phyloP scores from a whole-genome alignment of 2,797 vertebrate genomes.

The Phataginus tetradactyla region DNA sequence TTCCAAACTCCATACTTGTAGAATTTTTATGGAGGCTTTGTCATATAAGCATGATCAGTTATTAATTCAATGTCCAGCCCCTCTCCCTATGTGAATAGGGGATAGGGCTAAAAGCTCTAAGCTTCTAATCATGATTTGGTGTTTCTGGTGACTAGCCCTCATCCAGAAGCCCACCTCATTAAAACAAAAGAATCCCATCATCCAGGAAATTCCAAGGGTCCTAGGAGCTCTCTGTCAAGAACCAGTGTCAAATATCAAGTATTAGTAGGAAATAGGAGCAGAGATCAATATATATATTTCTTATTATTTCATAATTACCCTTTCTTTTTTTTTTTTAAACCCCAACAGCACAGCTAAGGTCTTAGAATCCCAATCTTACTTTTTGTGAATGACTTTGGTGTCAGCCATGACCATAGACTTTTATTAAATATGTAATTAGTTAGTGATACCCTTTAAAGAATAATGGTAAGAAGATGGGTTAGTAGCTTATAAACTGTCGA shows the following conservation, averaged over 20 bases:
- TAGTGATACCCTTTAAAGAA: not conserved
- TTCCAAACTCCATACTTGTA: not conserved
- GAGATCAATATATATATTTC: not conserved
- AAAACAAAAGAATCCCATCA: not conserved
- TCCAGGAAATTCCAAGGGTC: not conserved
- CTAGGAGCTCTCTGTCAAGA: not conserved
- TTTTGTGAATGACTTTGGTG: not conserved
- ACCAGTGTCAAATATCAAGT: not conserved
- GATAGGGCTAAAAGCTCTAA: not conserved
- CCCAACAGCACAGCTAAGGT: not conserved
- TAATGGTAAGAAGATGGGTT: not conserved
- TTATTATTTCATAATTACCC: not conserved
- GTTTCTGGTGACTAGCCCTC: not conserved
- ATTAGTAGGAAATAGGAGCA: not conserved
- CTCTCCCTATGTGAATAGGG: not conserved
- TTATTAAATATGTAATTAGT: not conserved
- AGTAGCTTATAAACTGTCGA: not conserved
- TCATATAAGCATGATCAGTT: not conserved
- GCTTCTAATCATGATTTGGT: not conserved
- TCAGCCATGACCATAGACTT: constrained; percentile 12
- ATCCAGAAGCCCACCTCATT: not conserved
- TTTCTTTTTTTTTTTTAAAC: too few species aligned
- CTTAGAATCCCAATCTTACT: not conserved
- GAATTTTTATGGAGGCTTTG: not conserved
- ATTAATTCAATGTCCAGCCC: not conserved